phyloP scores from a whole-genome alignment of 2,888 invertebrate genomes.

The Crepidodera aurea region DNA sequence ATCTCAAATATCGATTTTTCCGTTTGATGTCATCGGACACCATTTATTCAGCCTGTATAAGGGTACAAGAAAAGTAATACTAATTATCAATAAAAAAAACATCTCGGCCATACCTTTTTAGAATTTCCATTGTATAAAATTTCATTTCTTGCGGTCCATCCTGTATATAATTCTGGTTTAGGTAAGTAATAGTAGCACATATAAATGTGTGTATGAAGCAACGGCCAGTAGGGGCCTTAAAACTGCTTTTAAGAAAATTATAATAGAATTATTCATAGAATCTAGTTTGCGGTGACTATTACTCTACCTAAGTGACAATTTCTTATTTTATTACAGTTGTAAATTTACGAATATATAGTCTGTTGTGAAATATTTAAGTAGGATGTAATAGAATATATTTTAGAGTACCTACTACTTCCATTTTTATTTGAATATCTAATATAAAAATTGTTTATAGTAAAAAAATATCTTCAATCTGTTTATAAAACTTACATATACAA shows the following conservation, averaged over 20 bases:
- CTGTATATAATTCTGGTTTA: neutral
- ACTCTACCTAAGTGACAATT: slow-evolving; percentile 3
- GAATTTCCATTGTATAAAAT: too few species aligned
- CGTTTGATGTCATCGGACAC: too few species aligned
- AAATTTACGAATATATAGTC: slow-evolving; percentile 5
- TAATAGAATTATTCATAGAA: slow-evolving; percentile 51
- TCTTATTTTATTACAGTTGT: slow-evolving; percentile 21
- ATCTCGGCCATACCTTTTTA: too few species aligned
- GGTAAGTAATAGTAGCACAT: slow-evolving; percentile 1
- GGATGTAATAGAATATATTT: neutral
- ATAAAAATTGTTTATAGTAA: too few species aligned
- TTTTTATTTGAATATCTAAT: too few species aligned
- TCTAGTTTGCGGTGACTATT: slow-evolving; percentile 25
- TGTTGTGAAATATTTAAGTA: neutral
- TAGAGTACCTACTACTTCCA: too few species aligned
- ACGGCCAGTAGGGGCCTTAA: slow-evolving; percentile 40
- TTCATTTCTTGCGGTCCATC: neutral
- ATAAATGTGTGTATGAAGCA: slow-evolving; percentile 3
- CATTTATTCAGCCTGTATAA: too few species aligned
- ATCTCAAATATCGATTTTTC: too few species aligned
- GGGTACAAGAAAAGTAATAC: too few species aligned
- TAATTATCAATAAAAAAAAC: too few species aligned
- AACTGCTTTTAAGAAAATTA: slow-evolving; percentile 54
- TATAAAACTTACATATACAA: too few species aligned
- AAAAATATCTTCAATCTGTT: too few species aligned